Evolutionary conservation across 2,113 vertebrate genomes (phyloP).

Genomic region (Indri indri): DNA sequence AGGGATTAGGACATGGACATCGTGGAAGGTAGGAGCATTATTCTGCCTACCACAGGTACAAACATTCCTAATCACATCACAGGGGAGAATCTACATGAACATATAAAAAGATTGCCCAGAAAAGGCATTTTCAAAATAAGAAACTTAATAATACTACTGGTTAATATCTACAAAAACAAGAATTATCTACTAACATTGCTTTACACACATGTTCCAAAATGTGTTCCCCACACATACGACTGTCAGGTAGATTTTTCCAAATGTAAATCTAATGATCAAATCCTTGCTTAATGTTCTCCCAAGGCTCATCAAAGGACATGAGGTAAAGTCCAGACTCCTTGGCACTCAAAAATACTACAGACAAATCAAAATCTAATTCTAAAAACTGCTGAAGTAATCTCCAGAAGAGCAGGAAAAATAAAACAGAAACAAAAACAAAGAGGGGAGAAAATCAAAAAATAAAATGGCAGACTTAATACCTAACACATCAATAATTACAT

Average conservation of each 20-base stretch:
- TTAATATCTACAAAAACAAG: neutral
- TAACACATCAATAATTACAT: neutral
- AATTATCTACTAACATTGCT: neutral
- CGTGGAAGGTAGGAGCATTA: too few species aligned
- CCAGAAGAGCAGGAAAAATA: neutral
- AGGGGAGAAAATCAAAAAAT: fast-evolving
- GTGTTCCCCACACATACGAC: neutral
- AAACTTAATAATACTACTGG: neutral
- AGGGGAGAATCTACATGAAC: neutral
- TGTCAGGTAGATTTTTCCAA: neutral
- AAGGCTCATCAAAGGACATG: neutral
- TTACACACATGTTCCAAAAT: neutral
- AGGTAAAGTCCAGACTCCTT: neutral
- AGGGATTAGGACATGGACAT: neutral
- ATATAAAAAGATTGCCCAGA: neutral
- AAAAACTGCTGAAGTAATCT: neutral
- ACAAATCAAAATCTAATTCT: neutral
- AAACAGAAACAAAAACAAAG: neutral
- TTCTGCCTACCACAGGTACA: neutral
- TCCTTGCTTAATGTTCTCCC: neutral
- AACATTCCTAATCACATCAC: neutral
- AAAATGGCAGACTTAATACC: neutral
- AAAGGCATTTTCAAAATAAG: neutral
- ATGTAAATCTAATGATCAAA: neutral
- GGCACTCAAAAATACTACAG: neutral